Base-by-base conservation (phyloP, 2,113 vertebrate genomes). In the Bostrychus sinensis region DNA sequence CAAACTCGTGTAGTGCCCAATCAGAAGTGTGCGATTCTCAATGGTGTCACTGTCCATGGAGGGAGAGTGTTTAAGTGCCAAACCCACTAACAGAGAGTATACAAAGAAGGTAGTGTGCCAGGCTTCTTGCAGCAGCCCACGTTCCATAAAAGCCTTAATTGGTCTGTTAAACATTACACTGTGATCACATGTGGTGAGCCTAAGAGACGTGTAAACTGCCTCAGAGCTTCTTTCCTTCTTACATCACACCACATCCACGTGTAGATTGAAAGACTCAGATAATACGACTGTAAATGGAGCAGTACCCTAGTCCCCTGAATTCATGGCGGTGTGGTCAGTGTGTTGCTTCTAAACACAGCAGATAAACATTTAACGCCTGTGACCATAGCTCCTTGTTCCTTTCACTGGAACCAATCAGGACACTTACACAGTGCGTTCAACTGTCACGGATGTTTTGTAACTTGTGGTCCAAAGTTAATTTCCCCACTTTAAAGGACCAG, bases 61-160 rank as follows among this genome's bases (percentile, higher is more conserved):
- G 59, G 36, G 9, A 63, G 66, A 68, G 42, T 62, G 64, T 73
- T 55, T 67, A 39, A 66, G 46, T 67, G 67, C 51, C 43, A 50
- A 78, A 68, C 64, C 62, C 60, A 43, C 70, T 51, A 69, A 76
- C 64, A 50, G 43, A 25, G 48, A 62, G 23, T 34, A 61, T 55
- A 38, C 34, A 50, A 36, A 68, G 65, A 34, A 51, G 67, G 60
- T 23, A 30, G 30, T 23, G 38, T 76, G 63, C 73, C 69, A 73
- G 56, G 61, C 62, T 66, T 80, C 67, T 56, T 74, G 50, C 39
- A 68, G 60, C 61, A 70, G 58, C 58, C 51, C 62, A 28, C 22
- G 56, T 76, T 84, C 86, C 59, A 89, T 87, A 84, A 87, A 89
- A 84, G 36, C 64, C 74, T 81, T 86, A 87, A 85, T 89, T 85